Evolutionary conservation across 2,113 vertebrate genomes (phyloP).

Genomic region (Columba janthina): DNA sequence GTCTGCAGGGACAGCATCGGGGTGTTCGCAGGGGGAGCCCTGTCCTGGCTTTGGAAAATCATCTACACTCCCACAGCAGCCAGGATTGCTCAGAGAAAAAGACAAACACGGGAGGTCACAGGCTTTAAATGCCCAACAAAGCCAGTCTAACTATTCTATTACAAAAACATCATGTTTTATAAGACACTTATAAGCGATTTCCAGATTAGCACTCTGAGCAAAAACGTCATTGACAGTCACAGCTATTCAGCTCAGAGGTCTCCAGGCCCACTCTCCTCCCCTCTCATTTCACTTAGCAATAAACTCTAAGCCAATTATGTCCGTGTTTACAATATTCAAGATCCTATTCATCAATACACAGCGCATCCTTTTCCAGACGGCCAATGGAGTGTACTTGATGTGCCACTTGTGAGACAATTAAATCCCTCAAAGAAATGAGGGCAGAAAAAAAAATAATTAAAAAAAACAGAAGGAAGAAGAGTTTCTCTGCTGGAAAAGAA

Average conservation of each 20-base stretch:
- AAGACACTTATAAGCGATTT: conserved; percentile 44
- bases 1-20: not conserved
- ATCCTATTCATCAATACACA: conserved; percentile 19
- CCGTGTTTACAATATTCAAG: conserved; percentile 51
- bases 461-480: not conserved
- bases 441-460: not conserved
- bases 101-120: conserved; percentile 33
- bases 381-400: conserved; percentile 39
- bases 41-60: not conserved
- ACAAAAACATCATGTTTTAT: conserved; percentile 39
- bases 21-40: not conserved
- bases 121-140: conserved; percentile 62
- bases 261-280: conserved; percentile 40
- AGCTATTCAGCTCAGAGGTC: conserved; percentile 63
- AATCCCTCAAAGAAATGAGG: conserved; percentile 53
- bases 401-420: conserved; percentile 65
- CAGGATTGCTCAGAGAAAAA: not conserved
- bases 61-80: not conserved
- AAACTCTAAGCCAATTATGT: conserved; percentile 49
- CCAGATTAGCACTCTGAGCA: not conserved
- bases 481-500: conserved; percentile 27
- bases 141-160: not conserved
- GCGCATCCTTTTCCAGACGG: not conserved
- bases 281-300: conserved; percentile 59
- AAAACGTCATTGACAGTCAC: not conserved